Conservation (phyloP, 2,888 invertebrate genomes). For the Salticus scenicus region DNA sequence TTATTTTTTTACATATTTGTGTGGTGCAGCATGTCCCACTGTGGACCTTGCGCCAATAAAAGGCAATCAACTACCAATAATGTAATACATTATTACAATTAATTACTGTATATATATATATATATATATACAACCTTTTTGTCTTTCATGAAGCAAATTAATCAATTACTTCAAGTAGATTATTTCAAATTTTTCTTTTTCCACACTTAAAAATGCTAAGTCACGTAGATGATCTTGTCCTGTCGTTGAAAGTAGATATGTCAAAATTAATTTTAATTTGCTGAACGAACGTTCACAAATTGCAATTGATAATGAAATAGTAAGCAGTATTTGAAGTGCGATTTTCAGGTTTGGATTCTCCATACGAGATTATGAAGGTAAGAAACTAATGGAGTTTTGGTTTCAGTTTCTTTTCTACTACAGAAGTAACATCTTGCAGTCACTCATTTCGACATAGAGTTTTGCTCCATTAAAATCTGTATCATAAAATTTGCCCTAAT, state of each 20-base stretch:
- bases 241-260: not conserved
- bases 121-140: not conserved
- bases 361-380: conserved; percentile 13
- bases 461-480: conserved; percentile 13
- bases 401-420: not conserved
- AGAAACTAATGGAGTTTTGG: conserved; percentile 13
- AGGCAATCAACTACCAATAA: too few relatives aligned
- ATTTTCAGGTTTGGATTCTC: not conserved
- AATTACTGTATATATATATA: too few relatives aligned
- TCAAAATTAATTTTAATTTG: not conserved
- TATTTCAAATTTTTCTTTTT: conserved; percentile 16
- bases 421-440: not conserved
- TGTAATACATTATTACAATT: too few relatives aligned
- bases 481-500: conserved; percentile 5
- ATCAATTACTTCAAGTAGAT: conserved; percentile 12
- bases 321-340: conserved; percentile 12
- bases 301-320: conserved; percentile 20
- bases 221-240: conserved; percentile 10
- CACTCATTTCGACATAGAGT: conserved; percentile 13
- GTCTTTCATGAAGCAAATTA: conserved; percentile 7
- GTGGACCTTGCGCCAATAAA: too few relatives aligned
- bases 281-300: conserved; percentile 15
- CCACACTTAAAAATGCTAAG: conserved; percentile 9
- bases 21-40: too few relatives aligned
- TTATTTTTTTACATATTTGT: too few relatives aligned